These are phyloP conservation scores for Pseudonaja textilis DNA, from an alignment of 2,113 vertebrate genomes.

Conservation along the genomic window DNA sequence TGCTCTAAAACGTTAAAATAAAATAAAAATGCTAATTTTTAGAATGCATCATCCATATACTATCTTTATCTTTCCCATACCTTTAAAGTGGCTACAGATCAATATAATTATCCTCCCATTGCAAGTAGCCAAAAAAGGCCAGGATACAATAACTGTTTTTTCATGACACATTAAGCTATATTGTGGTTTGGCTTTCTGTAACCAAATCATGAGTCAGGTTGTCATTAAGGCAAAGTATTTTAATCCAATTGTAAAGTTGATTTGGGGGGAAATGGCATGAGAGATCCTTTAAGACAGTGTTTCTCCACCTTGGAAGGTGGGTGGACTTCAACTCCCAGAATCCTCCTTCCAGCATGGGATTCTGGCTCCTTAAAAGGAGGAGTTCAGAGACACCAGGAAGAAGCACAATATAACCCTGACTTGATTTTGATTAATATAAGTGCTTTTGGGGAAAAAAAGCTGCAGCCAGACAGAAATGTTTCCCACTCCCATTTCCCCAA, in stretches of 20 bases:
- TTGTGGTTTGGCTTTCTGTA: background rate
- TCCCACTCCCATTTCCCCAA: background rate
- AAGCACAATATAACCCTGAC: background rate
- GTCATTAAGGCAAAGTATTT: background rate
- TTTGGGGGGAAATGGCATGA: background rate
- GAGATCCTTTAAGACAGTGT: background rate
- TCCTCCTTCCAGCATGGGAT: background rate
- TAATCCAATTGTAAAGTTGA: background rate
- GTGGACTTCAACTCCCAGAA: background rate
- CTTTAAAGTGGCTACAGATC: background rate
- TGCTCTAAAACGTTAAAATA: background rate
- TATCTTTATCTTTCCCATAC: background rate
- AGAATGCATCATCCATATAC: background rate
- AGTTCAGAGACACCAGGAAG: background rate
- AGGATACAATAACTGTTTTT: background rate
- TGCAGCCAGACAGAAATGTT: background rate
- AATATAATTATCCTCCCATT: background rate
- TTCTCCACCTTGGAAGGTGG: background rate
- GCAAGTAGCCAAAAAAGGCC: no score
- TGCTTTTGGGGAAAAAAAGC: background rate
- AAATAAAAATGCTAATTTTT: background rate
- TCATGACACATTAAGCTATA: background rate
- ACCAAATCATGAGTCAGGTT: background rate
- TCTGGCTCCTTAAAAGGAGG: background rate
- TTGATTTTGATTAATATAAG: background rate